Conservation (phyloP, 2,113 vertebrate genomes). For the Nothocercus nigrocapillus region DNA sequence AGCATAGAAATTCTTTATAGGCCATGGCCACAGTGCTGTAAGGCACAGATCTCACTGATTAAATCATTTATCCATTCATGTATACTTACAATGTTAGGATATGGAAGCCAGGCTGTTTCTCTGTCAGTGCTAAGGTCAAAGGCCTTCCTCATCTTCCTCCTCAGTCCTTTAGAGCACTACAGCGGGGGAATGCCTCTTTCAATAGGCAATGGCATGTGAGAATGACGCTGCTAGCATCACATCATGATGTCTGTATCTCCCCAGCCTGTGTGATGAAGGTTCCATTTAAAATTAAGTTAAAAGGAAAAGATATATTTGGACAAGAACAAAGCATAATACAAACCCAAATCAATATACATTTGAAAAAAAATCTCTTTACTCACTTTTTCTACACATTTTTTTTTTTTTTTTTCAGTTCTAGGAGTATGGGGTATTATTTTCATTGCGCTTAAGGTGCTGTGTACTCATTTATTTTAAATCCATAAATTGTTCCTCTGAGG, state of each 20-base stretch:
- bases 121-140: background rate
- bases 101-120: background rate
- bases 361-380: background rate
- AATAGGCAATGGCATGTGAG: background rate
- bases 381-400: background rate
- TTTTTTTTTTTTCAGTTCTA: background rate
- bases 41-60: background rate
- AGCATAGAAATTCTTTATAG: background rate
- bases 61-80: background rate
- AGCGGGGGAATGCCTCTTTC: background rate
- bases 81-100: background rate
- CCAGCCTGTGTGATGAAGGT: background rate
- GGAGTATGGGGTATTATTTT: background rate
- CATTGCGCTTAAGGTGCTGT: background rate
- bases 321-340: background rate
- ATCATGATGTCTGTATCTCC: background rate
- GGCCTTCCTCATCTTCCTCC: background rate
- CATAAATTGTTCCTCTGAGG: background rate
- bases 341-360: background rate
- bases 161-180: background rate
- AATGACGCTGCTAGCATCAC: background rate
- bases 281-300: background rate
- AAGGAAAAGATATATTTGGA: background rate
- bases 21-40: background rate
- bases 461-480: background rate